Conservation (phyloP, 1,140 invertebrate species). For the Lordiphosa collinella region DNA sequence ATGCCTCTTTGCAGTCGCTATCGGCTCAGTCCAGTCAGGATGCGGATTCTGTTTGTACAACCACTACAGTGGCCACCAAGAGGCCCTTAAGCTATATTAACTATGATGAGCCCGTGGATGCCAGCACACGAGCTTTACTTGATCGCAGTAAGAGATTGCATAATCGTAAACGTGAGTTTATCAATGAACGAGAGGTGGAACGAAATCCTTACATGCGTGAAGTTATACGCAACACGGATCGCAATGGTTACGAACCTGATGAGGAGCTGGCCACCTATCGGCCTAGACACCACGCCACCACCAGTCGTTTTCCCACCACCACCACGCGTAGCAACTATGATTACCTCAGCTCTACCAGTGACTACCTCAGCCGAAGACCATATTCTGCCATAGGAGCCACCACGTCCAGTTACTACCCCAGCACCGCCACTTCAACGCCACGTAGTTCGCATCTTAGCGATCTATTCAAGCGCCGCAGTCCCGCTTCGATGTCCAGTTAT, state of each 20-base stretch:
- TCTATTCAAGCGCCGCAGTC: constrained; percentile 63
- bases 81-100: constrained; percentile 36
- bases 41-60: constrained; percentile 45
- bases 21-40: constrained; percentile 62
- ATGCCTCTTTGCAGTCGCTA: constrained; percentile 43
- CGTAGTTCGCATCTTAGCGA: constrained; percentile 60
- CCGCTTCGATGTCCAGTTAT: constrained; percentile 36
- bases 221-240: constrained; percentile 53
- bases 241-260: constrained; percentile 40
- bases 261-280: constrained; percentile 54
- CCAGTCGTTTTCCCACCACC: constrained; percentile 59
- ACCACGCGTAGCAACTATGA: constrained; percentile 40
- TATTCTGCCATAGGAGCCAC: constrained; percentile 15
- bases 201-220: constrained; percentile 77
- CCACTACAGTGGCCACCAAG: constrained; percentile 50
- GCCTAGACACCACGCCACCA: constrained; percentile 39
- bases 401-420: constrained; percentile 33
- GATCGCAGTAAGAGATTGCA: constrained; percentile 73
- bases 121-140: constrained; percentile 57
- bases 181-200: constrained; percentile 71
- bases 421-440: constrained; percentile 11
- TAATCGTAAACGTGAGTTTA: constrained; percentile 72
- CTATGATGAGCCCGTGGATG: constrained; percentile 51
- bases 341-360: constrained; percentile 39
- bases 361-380: constrained; percentile 50